Percentiles rank a stretch among this genome's conserved stretches.
Evolutionary conservation across 92 coral and sea anemone species (phyloP).

Genomic region (Umimayanthus kanabou): DNA sequence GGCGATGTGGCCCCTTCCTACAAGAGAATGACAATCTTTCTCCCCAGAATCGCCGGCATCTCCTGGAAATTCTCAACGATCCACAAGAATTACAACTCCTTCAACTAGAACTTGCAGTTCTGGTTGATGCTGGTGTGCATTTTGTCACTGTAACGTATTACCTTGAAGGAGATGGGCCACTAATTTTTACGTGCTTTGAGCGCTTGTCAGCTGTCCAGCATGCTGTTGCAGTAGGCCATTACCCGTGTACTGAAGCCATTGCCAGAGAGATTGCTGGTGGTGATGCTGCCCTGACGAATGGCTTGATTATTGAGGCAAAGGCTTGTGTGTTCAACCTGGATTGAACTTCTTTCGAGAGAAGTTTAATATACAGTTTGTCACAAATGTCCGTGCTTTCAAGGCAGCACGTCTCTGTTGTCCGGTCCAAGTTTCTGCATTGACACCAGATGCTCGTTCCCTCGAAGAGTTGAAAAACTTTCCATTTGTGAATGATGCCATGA

Average conservation of each 20-base stretch:
- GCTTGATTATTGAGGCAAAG: conserved; percentile 60
- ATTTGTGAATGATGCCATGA: too few relatives aligned
- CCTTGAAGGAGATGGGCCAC: conserved; percentile 15
- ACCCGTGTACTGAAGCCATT: conserved; percentile 46
- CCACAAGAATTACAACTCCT: conserved; percentile 40
- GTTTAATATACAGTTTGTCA: conserved; percentile 64
- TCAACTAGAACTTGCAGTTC: conserved; percentile 55
- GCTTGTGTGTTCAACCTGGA: conserved; percentile 68
- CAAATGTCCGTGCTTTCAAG: conserved; percentile 69
- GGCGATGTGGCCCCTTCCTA: conserved; percentile 63
- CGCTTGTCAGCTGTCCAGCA: conserved; percentile 65
- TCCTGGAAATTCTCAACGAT: conserved; percentile 37
- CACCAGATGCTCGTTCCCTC: too few relatives aligned
- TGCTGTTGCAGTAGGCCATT: conserved; percentile 64
- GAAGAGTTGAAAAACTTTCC: too few relatives aligned
- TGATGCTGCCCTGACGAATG: conserved; percentile 56
- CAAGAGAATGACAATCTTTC: conserved; percentile 43
- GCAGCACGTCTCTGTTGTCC: conserved; percentile 75
- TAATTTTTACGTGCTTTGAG: conserved; percentile 45
- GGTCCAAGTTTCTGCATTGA: conserved; percentile 74
- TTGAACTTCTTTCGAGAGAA: conserved; percentile 67
- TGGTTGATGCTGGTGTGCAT: conserved; percentile 56
- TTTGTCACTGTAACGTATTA: conserved; percentile 55
- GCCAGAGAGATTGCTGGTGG: conserved; percentile 64
- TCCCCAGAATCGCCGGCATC: conserved; percentile 43